A percentile compares a stretch with the other conserved stretches of the same genome.
Conservation (phyloP, 2,797 vertebrate genomes). For the Acipenser transmontanus region DNA sequence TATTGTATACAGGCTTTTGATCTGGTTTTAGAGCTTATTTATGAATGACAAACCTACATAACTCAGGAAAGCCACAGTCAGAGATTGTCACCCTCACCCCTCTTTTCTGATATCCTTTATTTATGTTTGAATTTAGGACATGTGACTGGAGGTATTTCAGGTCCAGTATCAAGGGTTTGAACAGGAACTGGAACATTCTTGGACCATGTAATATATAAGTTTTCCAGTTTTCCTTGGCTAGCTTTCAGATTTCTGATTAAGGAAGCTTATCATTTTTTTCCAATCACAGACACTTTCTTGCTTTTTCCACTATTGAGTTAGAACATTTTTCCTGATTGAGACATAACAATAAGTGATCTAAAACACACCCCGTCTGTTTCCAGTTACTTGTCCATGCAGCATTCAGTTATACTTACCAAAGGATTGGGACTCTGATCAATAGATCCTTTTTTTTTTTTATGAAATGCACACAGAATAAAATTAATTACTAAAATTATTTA, state of each 20-base stretch:
- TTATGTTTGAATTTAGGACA: conserved; percentile 37
- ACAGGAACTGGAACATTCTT: conserved; percentile 22
- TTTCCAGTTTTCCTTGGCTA: conserved; percentile 50
- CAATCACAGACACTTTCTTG: conserved; percentile 36
- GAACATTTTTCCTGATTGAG: conserved; percentile 51
- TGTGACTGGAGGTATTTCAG: conserved; percentile 29
- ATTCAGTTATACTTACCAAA: conserved; percentile 36
- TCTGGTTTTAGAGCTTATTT: background rate
- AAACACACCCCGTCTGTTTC: conserved; percentile 52
- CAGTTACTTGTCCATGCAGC: conserved; percentile 43
- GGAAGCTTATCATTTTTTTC: conserved; percentile 49
- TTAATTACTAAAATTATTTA: too few relatives aligned
- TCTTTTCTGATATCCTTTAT: conserved; percentile 33
- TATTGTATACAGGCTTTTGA: conserved; percentile 7
- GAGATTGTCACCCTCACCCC: conserved; percentile 24
- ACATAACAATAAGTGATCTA: conserved; percentile 58
- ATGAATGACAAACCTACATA: conserved; percentile 13
- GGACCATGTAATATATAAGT: too few relatives aligned
- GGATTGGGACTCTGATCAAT: background rate
- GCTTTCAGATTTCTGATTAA: conserved; percentile 50
- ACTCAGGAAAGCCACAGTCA: background rate
- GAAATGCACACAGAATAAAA: background rate
- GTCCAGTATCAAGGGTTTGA: conserved; percentile 20
- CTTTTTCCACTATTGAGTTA: conserved; percentile 16
- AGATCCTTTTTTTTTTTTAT: background rate